Evolutionary conservation across 2,797 vertebrate species (phyloP), one percentile per base, ranked within the genome.

Genomic region (Synaphobranchus kaupii): DNA sequence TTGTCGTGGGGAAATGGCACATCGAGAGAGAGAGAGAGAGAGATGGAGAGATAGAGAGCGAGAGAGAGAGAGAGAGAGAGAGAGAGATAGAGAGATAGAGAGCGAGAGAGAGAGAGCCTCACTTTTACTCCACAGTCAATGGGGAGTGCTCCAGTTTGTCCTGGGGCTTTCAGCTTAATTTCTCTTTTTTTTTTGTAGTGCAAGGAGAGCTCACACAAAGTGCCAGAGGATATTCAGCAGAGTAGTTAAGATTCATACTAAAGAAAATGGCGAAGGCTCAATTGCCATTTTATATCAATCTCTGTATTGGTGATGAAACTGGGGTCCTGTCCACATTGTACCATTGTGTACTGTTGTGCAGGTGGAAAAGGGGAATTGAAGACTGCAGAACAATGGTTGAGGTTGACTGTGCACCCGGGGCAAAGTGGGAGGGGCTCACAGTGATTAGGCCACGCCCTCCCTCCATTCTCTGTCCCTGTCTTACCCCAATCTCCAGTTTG

Each of bases 11-110:
- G 52, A 28, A 83, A 25, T 5, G 2, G 25, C 25, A 12, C 81
- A 83, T 83, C 50, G 3, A n/a, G 9, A 54, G n/a, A 78, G 34
- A 78, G 73, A 78, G 68, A 78, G 34, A 78, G 73, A 78, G 68
- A n/a, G n/a, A n/a, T n/a, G n/a, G n/a, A n/a, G n/a, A n/a, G n/a
- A n/a, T n/a, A n/a, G n/a, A n/a, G n/a, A n/a, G n/a, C n/a, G n/a
- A n/a, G n/a, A n/a, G n/a, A n/a, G n/a, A n/a, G n/a, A n/a, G n/a
- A n/a, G n/a, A n/a, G n/a, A n/a, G n/a, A n/a, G n/a, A n/a, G n/a
- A n/a, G n/a, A n/a, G n/a, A n/a, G n/a, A n/a, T n/a, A n/a, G n/a
- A n/a, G n/a, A n/a, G n/a, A n/a, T n/a, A n/a, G n/a, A n/a, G n/a
- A n/a, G n/a, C n/a, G n/a, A n/a, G 3, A n/a, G 9, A 54, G n/a